These are phyloP conservation scores for Pampus argenteus DNA, from an alignment of 2,797 vertebrate species.

Conservation along the genomic window DNA sequence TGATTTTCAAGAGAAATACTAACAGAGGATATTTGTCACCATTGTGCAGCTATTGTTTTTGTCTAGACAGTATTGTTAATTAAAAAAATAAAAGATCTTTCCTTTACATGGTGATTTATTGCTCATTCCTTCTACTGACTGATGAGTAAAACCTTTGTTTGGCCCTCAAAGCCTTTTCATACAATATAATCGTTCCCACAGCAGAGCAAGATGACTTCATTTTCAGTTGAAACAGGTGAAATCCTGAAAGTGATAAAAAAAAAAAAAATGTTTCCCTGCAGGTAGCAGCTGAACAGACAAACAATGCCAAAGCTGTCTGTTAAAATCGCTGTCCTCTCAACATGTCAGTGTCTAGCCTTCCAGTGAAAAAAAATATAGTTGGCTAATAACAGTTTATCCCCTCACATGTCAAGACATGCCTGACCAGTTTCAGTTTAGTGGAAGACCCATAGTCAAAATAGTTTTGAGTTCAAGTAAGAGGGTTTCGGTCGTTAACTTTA, in stretches of 20 bases:
- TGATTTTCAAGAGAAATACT: neutral
- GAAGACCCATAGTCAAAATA: slow-evolving; percentile 55
- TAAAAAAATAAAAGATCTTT: neutral
- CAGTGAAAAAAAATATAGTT: slow-evolving; percentile 60
- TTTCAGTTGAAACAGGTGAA: slow-evolving; percentile 70
- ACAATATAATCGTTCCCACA: slow-evolving; percentile 66
- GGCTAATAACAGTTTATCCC: slow-evolving; percentile 68
- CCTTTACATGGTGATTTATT: slow-evolving; percentile 39
- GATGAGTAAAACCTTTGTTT: slow-evolving; percentile 39
- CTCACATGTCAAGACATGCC: slow-evolving; percentile 48
- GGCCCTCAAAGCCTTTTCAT: slow-evolving; percentile 40
- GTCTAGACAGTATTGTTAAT: slow-evolving; percentile 4
- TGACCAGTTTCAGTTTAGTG: slow-evolving; percentile 42
- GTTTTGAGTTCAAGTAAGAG: slow-evolving; percentile 55
- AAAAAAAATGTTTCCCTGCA: slow-evolving; percentile 68
- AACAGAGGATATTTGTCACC: neutral
- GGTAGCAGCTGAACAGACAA: slow-evolving; percentile 61
- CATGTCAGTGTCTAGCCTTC: slow-evolving; percentile 59
- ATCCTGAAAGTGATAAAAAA: slow-evolving; percentile 50
- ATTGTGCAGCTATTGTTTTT: slow-evolving; percentile 13
- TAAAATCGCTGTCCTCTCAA: slow-evolving; percentile 48
- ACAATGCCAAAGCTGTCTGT: slow-evolving; percentile 59
- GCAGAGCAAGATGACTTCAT: slow-evolving; percentile 69
- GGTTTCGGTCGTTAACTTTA: slow-evolving; percentile 34
- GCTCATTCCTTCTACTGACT: slow-evolving; percentile 12